Evolutionary conservation across 2,797 vertebrate species (phyloP), one percentile per base, ranked within the genome.

Genomic region (Syncerus caffer): DNA sequence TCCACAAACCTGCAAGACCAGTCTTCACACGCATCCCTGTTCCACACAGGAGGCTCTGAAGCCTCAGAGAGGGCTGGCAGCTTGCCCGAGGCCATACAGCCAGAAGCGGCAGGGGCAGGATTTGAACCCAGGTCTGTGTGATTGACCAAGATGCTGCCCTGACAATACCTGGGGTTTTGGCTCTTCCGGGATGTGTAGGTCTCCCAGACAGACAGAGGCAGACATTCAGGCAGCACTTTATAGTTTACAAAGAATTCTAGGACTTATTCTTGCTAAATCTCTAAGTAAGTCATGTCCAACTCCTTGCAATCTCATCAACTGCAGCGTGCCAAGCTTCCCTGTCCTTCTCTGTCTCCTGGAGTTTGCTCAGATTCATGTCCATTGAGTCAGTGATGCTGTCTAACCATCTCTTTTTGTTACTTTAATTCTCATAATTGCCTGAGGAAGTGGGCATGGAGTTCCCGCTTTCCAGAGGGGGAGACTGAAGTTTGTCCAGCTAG

Each of bases 11-110:
- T 2, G 31, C 42, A 10, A 50, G 60, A 6, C 1, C 0, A n/a
- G 62, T 10, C 55, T n/a, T 27, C 57, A 0, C 57, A 0, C 0
- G 1, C 12, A 3, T 6, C 90, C 89, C 38, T 2, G 64, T 7
- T 25, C 90, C 45, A 45, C 38, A 7, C 31, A 2, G 0, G 57
- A 53, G 34, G 58, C 7, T 4, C 2, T 1, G 7, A 38, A 80
- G 31, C 57, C 95, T 92, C 83, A 25, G 19, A 90, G 90, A 38
- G 42, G 82, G 25, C 34, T 14, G 34, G 29, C 4, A 17, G 25
- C 67, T 29, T 29, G 74, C 79, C 29, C 0, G 3, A 53, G 64
- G 25, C 31, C 50, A 19, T 34, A 13, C 50, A 92, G 45, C 58
- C 64, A 4, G 58, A 76, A 60, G 50, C 0, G 2, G 38, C 92